Conservation (phyloP, 1,140 invertebrate genomes). For the Drosophila lacertosa region DNA sequence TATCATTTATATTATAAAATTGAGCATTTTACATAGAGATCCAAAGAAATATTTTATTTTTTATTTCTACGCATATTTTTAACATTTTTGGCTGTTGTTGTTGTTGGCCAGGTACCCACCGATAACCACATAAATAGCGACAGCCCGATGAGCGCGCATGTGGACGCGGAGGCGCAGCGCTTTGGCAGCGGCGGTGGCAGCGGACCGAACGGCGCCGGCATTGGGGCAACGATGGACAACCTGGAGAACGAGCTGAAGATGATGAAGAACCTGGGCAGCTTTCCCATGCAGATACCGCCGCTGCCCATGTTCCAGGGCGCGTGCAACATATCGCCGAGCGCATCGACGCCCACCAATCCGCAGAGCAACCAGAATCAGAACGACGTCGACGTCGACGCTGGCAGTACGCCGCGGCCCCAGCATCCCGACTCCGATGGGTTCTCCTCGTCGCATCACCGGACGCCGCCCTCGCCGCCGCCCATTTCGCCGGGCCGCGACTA, state of each 20-base stretch:
- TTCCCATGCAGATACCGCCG: constrained; percentile 83
- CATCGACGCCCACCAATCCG: constrained; percentile 79
- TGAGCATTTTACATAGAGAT: no score
- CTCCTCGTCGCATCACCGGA: constrained; percentile 75
- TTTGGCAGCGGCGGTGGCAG: constrained; percentile 48
- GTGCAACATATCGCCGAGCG: constrained; percentile 78
- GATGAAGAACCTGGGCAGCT: constrained; percentile 83
- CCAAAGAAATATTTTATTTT: no score
- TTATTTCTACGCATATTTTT: no score
- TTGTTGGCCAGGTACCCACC: constrained; percentile 64
- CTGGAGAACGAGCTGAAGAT: constrained; percentile 83
- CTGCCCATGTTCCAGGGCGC: constrained; percentile 80
- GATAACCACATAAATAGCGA: constrained; percentile 81
- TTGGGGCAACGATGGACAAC: constrained; percentile 68
- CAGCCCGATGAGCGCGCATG: constrained; percentile 79
- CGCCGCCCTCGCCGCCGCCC: constrained; percentile 78
- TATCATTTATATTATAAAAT: no score
- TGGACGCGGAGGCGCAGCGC: constrained; percentile 72
- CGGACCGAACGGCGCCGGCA: constrained; percentile 43
- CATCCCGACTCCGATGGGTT: constrained; percentile 79
- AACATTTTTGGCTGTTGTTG: not conserved
- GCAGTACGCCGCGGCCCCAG: constrained; percentile 75
- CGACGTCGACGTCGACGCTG: constrained; percentile 82
- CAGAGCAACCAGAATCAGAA: constrained; percentile 82
- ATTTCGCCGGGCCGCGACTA: constrained; percentile 82